phyloP scores from a whole-genome alignment of 2,797 vertebrate species.

The Spinibarbus caldwelli region DNA sequence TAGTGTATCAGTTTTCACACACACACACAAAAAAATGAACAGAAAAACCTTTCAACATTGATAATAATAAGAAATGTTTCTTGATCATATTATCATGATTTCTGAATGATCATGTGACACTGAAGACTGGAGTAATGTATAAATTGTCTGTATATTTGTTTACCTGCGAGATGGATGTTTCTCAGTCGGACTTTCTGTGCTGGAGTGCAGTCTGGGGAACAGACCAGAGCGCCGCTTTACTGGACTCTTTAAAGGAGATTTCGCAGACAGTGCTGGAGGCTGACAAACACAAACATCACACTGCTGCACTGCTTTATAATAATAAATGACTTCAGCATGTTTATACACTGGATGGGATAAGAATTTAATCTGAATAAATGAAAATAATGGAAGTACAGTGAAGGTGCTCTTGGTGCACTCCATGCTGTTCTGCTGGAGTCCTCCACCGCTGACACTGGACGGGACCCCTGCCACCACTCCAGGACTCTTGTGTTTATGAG shows the following conservation, averaged over 20 bases:
- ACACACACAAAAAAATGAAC: too few relatives aligned
- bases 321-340: background rate
- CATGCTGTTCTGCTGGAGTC: slow-evolving; percentile 84
- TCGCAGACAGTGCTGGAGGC: slow-evolving; percentile 84
- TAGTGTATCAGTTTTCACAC: background rate
- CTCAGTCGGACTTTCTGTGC: slow-evolving; percentile 85
- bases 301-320: background rate
- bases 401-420: slow-evolving; percentile 96
- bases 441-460: slow-evolving; percentile 92
- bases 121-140: background rate
- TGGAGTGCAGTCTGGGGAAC: slow-evolving; percentile 93
- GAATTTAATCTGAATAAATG: background rate
- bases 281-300: slow-evolving; percentile 64
- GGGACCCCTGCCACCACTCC: slow-evolving; percentile 82
- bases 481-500: slow-evolving; percentile 86
- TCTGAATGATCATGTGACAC: too few relatives aligned
- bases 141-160: background rate
- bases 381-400: slow-evolving; percentile 63
- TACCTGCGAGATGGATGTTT: slow-evolving; percentile 82
- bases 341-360: background rate
- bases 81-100: too few relatives aligned
- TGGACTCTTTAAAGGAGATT: slow-evolving; percentile 93
- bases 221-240: slow-evolving; percentile 94
- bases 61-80: background rate
- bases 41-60: too few relatives aligned